phyloP scores from a whole-genome alignment of 2,888 invertebrate genomes.

The Anoplius nigerrimus region DNA sequence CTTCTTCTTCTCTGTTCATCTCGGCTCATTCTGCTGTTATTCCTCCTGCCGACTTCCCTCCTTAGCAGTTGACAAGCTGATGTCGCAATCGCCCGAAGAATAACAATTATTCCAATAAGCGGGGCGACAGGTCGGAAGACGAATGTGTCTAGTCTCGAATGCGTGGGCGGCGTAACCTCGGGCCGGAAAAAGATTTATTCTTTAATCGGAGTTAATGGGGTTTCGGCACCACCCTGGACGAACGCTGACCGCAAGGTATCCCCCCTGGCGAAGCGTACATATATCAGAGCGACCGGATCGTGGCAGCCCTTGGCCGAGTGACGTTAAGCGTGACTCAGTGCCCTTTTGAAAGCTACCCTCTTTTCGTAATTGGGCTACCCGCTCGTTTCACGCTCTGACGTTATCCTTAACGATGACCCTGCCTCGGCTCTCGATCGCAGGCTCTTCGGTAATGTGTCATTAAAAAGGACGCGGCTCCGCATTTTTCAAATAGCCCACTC shows the following conservation, averaged over 20 bases:
- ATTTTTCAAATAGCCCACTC: not conserved
- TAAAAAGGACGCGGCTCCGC: not conserved
- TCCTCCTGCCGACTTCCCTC: too few relatives aligned
- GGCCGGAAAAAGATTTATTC: slow-evolving; percentile 32
- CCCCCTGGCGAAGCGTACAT: slow-evolving; percentile 15
- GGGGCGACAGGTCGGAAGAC: too few relatives aligned
- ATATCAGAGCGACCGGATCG: slow-evolving; percentile 21
- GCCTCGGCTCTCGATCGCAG: too few relatives aligned
- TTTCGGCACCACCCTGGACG: slow-evolving; percentile 18
- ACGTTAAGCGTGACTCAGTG: slow-evolving; percentile 38
- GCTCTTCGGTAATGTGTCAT: not conserved
- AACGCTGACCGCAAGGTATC: slow-evolving; percentile 9
- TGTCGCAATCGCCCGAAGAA: too few relatives aligned
- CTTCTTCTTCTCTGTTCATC: too few relatives aligned
- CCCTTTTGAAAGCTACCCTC: slow-evolving; percentile 23
- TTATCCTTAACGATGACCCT: too few relatives aligned
- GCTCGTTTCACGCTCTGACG: not conserved
- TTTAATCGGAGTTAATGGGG: slow-evolving; percentile 42
- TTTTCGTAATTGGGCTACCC: not conserved
- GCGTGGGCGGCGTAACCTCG: not conserved
- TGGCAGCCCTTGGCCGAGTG: slow-evolving; percentile 23
- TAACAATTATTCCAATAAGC: too few relatives aligned
- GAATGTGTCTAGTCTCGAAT: too few relatives aligned
- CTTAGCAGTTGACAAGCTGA: too few relatives aligned
- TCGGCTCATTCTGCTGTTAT: too few relatives aligned